Evolutionary conservation across 2,113 vertebrate genomes (phyloP), one percentile per base, ranked within the genome.

Genomic region (Antennarius striatus): DNA sequence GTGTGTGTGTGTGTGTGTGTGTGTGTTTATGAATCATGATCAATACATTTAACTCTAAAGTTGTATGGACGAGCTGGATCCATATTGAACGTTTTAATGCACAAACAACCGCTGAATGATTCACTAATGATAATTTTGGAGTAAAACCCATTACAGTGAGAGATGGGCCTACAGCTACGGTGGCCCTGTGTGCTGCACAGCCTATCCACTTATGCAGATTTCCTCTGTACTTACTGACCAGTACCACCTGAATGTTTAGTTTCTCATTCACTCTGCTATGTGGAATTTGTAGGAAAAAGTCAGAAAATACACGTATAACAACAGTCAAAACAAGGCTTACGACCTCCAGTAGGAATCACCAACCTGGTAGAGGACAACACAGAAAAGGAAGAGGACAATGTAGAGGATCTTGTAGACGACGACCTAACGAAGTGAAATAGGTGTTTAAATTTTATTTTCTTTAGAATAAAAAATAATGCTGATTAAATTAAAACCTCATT

Each of bases 381-480:
- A 89, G 79, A 92, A 83, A n/a, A 84, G 71, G 57, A 95, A 92
- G 39, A 95, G 87, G 63, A 92, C 80, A 48, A 90, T 48, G 16
- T 91, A 92, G 67, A 93, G 84, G 63, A 91, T 93, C 90, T 92
- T 90, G 72, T 93, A 92, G 10, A 88, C 86, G 0, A 84, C 91
- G 22, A 88, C 71, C 89, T 91, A 55, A 55, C 10, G 8, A 53
- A 58, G 7, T 16, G 28, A 71, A 62, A 59, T 17, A 4, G 22
- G 3, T 1, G 22, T 28, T 15, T 53, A 7, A 1, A n/a, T 62
- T 62, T 54, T 12, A 30, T 30, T 9, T 45, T 3, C 5, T 53
- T 5, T 49, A 70, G 0, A 45, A 45, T 4, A 5, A 10, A 14
- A 32, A 53, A 52, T 3, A 3, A 11, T 43, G 11, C 42, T 11